Evolutionary conservation across 2,113 vertebrate genomes (phyloP).

Genomic region (Hyperoodon ampullatus): DNA sequence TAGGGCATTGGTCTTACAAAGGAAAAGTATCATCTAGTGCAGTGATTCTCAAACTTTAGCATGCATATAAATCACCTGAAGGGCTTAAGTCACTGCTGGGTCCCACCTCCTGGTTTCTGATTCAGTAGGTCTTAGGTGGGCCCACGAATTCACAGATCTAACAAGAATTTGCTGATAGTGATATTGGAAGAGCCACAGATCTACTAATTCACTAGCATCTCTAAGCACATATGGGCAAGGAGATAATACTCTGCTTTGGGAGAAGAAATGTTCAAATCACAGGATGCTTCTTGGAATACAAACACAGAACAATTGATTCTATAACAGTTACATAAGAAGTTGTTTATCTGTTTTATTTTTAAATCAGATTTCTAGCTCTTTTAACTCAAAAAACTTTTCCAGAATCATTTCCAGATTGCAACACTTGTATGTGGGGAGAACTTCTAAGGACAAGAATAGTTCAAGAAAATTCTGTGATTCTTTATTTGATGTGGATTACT

Average conservation of each 20-base stretch:
- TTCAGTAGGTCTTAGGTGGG: neutral
- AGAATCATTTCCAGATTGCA: neutral
- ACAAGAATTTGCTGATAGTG: neutral
- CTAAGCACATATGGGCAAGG: neutral
- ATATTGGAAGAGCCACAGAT: no score
- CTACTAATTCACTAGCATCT: neutral
- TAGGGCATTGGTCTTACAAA: neutral
- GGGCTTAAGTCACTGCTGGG: neutral
- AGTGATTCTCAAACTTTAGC: neutral
- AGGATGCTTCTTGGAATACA: neutral
- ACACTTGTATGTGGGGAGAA: neutral
- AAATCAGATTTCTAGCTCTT: neutral
- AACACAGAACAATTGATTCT: neutral
- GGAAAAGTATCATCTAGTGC: neutral
- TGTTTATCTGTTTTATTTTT: neutral
- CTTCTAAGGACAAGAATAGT: neutral
- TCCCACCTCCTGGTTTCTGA: neutral
- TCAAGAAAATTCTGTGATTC: neutral
- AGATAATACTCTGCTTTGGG: neutral
- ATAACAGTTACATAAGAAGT: neutral
- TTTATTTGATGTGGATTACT: neutral
- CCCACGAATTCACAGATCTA: neutral
- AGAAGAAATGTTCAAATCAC: neutral
- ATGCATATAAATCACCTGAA: neutral
- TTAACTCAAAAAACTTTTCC: neutral